Conservation (phyloP, 2,113 vertebrate genomes). For the Grammomys dolichurus region DNA sequence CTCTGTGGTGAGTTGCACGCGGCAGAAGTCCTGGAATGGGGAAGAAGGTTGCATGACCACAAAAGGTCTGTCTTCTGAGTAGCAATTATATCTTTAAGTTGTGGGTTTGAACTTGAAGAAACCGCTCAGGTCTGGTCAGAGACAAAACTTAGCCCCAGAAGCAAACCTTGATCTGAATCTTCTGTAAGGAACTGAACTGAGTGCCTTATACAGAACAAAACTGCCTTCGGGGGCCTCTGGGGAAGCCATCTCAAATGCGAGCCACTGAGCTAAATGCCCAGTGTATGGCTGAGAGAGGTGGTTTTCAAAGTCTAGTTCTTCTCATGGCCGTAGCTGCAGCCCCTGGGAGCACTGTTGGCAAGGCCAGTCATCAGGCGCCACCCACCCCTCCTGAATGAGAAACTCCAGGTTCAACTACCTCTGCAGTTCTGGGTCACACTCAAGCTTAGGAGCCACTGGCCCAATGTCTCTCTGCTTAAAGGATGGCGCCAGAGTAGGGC, state of each 20-base stretch:
- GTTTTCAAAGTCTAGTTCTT: not conserved
- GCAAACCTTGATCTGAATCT: not conserved
- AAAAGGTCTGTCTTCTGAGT: not conserved
- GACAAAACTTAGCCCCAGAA: not conserved
- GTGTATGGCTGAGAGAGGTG: fast-evolving
- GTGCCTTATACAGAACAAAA: not conserved
- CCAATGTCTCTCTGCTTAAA: not conserved
- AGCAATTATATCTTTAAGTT: not conserved
- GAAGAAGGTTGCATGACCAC: not conserved
- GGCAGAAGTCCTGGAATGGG: not conserved
- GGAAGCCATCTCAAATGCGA: not conserved
- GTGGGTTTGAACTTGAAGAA: not conserved
- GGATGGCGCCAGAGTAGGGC: not conserved
- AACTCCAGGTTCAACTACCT: not conserved
- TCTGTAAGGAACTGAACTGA: not conserved
- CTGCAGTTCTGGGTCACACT: not conserved
- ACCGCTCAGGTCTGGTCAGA: not conserved
- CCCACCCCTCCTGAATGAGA: not conserved
- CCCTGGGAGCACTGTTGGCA: not conserved
- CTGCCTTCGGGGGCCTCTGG: fast-evolving
- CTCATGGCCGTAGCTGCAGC: fast-evolving
- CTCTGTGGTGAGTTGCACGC: not conserved
- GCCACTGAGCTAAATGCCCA: not conserved
- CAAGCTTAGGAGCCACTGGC: not conserved
- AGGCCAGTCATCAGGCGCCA: not conserved